Percentiles rank a stretch among this genome's conserved stretches.
phyloP scores from a whole-genome alignment of 2,888 invertebrate genomes.

The Drosophila nr. perissopoda region DNA sequence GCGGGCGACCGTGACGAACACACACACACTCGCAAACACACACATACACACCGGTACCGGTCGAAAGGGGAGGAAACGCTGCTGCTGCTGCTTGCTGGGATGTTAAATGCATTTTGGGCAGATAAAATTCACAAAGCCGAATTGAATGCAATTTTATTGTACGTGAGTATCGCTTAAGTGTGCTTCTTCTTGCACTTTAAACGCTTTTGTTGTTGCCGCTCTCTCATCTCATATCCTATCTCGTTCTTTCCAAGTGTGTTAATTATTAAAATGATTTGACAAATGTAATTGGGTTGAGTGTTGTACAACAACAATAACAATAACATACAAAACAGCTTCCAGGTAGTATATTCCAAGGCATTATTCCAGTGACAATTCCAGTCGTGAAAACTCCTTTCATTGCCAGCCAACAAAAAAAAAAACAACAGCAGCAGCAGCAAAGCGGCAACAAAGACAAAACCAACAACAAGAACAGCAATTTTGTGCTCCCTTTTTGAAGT shows the following conservation, averaged over 20 bases:
- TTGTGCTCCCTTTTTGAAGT: constrained; percentile 78
- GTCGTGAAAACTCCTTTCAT: constrained; percentile 74
- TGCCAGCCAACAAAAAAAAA: constrained; percentile 58
- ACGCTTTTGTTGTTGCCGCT: constrained; percentile 29
- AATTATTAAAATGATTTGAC: constrained; percentile 65
- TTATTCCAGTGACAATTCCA: constrained; percentile 73
- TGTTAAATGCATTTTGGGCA: constrained; percentile 47
- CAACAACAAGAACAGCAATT: constrained; percentile 40
- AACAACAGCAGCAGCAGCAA: constrained; percentile 25
- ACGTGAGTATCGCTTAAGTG: constrained; percentile 79
- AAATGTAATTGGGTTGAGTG: constrained; percentile 50
- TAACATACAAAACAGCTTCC: constrained; percentile 45
- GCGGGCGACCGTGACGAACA: constrained; percentile 41
- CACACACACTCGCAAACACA: not conserved
- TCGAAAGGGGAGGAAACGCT: constrained; percentile 70
- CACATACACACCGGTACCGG: constrained; percentile 18
- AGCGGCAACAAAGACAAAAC: constrained; percentile 23
- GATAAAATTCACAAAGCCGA: constrained; percentile 50
- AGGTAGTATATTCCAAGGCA: constrained; percentile 51
- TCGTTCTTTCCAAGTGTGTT: constrained; percentile 58
- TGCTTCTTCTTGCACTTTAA: constrained; percentile 22
- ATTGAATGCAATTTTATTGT: constrained; percentile 54
- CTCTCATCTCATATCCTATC: not conserved
- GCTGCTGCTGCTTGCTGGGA: constrained; percentile 40
- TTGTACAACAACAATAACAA: constrained; percentile 18